Evolutionary conservation across 1,140 invertebrate species (phyloP).

Genomic region (Pseudomyrmex sp.): DNA sequence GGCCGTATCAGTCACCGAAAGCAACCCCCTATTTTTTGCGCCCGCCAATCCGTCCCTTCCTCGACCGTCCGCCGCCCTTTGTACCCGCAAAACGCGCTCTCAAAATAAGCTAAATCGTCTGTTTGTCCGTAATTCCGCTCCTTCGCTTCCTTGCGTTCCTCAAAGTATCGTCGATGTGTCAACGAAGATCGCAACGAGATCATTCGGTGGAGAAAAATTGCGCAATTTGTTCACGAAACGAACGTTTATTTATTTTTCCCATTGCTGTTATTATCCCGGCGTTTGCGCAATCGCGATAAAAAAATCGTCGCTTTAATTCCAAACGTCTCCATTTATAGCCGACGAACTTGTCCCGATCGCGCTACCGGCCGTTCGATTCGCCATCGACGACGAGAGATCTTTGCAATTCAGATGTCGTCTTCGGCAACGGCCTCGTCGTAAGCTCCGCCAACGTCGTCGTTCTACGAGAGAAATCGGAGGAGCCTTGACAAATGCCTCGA

Average conservation of each 20-base stretch:
- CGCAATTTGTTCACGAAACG: too few species aligned
- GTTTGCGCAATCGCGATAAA: background rate
- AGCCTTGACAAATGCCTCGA: constrained; percentile 74
- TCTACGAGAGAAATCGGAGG: constrained; percentile 23
- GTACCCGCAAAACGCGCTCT: constrained; percentile 66
- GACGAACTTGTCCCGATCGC: constrained; percentile 2
- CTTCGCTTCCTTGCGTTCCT: too few species aligned
- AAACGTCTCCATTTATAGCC: constrained; percentile 68
- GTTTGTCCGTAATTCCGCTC: constrained; percentile 72
- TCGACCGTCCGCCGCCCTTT: background rate
- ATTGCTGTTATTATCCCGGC: background rate
- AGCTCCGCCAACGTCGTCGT: background rate
- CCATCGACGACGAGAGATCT: constrained; percentile 47
- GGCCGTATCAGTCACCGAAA: constrained; percentile 82
- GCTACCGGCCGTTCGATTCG: constrained; percentile 42
- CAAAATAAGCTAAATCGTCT: constrained; percentile 81
- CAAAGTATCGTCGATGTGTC: background rate
- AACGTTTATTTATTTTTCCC: too few species aligned
- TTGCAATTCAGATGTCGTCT: constrained; percentile 74
- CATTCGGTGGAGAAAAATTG: background rate
- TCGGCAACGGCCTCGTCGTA: constrained; percentile 11
- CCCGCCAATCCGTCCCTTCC: constrained; percentile 46
- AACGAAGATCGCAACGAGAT: background rate
- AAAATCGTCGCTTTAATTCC: constrained; percentile 55
- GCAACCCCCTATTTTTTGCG: constrained; percentile 81